Evolutionary conservation across 2,113 vertebrate genomes (phyloP).

Genomic region (Phyllostomus hastatus): DNA sequence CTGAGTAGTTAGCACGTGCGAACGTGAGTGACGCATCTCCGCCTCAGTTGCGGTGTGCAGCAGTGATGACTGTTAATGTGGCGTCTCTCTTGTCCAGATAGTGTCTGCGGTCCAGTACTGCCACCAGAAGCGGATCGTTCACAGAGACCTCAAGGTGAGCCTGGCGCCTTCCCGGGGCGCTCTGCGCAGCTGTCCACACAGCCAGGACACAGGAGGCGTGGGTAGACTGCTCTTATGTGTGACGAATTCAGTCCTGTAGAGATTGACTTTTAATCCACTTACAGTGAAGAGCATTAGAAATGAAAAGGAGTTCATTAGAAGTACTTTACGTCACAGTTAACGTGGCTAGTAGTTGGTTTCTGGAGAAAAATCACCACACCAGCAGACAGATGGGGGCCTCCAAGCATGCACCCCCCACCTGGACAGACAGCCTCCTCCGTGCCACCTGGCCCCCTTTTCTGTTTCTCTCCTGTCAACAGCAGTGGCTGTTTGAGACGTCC

Average conservation of each 20-base stretch:
- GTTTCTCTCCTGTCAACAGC: background rate
- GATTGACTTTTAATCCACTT: background rate
- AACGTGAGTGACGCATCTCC: background rate
- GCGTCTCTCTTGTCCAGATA: conserved; percentile 86
- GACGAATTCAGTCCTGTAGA: background rate
- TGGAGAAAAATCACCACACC: background rate
- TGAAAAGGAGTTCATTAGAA: background rate
- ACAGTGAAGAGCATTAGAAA: background rate
- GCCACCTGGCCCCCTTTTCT: background rate
- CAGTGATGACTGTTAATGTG: conserved; percentile 52
- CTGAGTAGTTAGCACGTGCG: background rate
- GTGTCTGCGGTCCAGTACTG: conserved; percentile 99
- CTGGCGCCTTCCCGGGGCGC: background rate
- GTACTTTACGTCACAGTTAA: background rate
- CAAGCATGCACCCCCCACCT: background rate
- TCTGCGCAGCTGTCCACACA: background rate
- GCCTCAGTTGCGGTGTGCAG: background rate
- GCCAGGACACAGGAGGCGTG: background rate
- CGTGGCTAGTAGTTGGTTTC: background rate
- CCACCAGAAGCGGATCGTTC: conserved; percentile 98
- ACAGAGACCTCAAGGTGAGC: conserved; percentile 98
- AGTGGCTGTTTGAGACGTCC: background rate
- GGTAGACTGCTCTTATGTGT: background rate
- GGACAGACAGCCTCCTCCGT: rapidly evolving
- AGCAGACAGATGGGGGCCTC: background rate